Base-by-base conservation (phyloP, 2,113 vertebrate genomes). In the Neodontobutis hainanensis region DNA sequence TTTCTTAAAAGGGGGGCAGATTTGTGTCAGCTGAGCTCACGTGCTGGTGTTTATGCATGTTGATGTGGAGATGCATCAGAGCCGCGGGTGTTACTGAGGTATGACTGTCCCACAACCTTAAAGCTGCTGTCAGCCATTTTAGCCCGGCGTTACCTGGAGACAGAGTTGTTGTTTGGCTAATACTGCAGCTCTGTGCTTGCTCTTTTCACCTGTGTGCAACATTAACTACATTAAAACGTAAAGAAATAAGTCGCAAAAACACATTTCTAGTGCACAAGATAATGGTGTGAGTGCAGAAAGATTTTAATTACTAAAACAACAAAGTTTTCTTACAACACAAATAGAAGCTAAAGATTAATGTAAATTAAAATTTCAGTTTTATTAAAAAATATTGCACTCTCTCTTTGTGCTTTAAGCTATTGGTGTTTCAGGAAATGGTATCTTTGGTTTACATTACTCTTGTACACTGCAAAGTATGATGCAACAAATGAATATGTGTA, bases 131-230 rank as follows among this genome's bases (percentile, higher is more conserved):
- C 34, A 35, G 49, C 49, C 1, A 19, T 19, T 9, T 19, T 32
- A 11, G 74, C 87, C 80, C 76, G 19, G 19, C 19, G 19, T 27
- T 27, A 27, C 85, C 74, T 83, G 77, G 83, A 83, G 46, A 89
- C 85, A 51, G 12, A 11, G 52, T 51, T 19, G 16, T 61, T 85
- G 84, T 90, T 89, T 85, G 75, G 8, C 79, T 73, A 83, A 90
- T 85, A 87, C 16, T 15, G 51, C 58, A 7, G 77, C 65, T 69
- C 57, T 60, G 19, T 3, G 19, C 19, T 27, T 3, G 19, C 19
- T 27, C 19, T 27, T 27, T 27, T 27, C 58, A 53, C 59, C 64
- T 53, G 48, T 59, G 70, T 72, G 73, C 34, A 32, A 57, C 16
- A 52, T 69, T 35, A 12, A 34, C 50, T 6, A 27, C 49, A 0